Evolutionary conservation across 2,888 invertebrate genomes (phyloP), one percentile per base, ranked within the genome.

Genomic region (Candidula unifasciata): DNA sequence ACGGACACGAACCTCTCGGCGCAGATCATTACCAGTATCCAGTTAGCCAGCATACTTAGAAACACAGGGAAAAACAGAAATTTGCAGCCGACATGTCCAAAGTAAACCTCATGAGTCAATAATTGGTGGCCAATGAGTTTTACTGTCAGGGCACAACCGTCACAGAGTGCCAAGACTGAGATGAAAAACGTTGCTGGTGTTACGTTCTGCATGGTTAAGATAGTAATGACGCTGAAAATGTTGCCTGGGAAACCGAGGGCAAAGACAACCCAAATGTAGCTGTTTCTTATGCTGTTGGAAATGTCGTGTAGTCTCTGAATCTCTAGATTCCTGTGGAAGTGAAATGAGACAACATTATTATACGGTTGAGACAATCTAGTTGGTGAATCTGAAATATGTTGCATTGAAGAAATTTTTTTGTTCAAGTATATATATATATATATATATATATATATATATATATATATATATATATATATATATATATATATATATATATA

Each of bases 1-100:
- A 92, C 90, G 16, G 91, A 91, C 54, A 85, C 77, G 76, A 84
- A 87, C 24, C 87, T 60, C 76, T 87, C 86, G 5, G 82, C 80
- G 54, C 84, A 84, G 52, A 87, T 86, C 64, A 86, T 71, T 0
- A 83, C 87, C 30, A 87, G 83, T 5, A 86, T 64, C 87, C 87
- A 87, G 71, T 86, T 86, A 60, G 83, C 79, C 33, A 84, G 78
- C 57, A 69, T 73, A 35, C 80, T 57, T n/a, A 84, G 64, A 30
- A 86, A 84, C n/a, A 73, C 33, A 24, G 71, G 57, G 0, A 84
- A n/a, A 52, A 86, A 82, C 37, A 16, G 30, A 33, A 76, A 37
- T 52, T 74, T 80, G 74, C 84, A 84, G n/a, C 86, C 81, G 27
- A 79, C 80, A 18, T 66, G 35, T 8, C 84, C 78, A 0, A 82